Evolutionary conservation across 2,113 vertebrate species (phyloP).

Genomic region (Dromaius novaehollandiae): DNA sequence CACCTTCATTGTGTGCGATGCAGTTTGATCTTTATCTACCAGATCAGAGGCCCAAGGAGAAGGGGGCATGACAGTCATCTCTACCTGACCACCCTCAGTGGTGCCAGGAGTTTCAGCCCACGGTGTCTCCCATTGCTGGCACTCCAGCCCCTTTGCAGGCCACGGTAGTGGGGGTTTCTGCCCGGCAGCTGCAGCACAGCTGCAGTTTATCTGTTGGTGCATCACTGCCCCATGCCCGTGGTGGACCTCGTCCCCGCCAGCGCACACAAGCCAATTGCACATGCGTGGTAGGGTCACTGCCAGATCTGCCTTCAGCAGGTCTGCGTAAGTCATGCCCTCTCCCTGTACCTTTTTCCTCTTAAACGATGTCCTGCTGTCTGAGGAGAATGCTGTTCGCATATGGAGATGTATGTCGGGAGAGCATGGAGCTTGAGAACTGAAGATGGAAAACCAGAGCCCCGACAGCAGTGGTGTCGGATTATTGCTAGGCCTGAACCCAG

Average conservation of each 20-base stretch:
- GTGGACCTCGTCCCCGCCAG: background rate
- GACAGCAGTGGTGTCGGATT: background rate
- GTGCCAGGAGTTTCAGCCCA: background rate
- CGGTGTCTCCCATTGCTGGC: background rate
- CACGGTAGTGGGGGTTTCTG: background rate
- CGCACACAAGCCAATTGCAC: accelerated
- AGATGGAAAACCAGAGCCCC: background rate
- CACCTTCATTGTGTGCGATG: background rate
- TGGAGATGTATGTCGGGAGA: accelerated
- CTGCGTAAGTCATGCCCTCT: background rate
- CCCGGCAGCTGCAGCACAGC: background rate
- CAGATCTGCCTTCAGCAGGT: background rate
- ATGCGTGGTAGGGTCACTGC: background rate
- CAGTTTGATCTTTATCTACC: constrained; percentile 44
- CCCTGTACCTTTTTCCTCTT: background rate
- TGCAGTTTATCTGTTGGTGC: background rate
- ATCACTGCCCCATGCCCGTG: background rate
- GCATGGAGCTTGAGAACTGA: background rate
- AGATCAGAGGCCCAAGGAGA: constrained; percentile 13
- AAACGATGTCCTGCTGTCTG: background rate
- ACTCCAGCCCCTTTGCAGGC: background rate
- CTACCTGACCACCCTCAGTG: background rate
- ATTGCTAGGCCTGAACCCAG: background rate
- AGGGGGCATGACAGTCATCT: constrained; percentile 3
- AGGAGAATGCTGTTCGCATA: background rate